Evolutionary conservation across 2,113 vertebrate genomes (phyloP).

Genomic region (Hypocryptadius cinnamomeus): DNA sequence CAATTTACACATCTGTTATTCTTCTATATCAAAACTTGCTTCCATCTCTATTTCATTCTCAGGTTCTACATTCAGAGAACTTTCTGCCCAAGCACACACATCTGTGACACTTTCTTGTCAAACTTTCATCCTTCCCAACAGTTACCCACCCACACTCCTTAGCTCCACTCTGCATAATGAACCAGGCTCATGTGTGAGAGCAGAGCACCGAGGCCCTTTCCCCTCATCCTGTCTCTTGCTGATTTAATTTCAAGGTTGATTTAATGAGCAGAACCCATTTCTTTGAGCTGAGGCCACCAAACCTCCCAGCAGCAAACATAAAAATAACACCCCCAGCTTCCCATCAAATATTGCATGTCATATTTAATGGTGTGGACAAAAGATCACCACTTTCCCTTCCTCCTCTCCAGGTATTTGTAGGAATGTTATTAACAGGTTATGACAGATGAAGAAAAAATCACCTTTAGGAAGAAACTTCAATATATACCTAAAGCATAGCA

Average conservation of each 20-base stretch:
- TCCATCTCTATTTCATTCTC: not conserved
- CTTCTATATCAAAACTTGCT: not conserved
- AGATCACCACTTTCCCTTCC: not conserved
- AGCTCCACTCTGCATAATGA: fast-evolving
- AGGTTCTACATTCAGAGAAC: not conserved
- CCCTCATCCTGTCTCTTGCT: not conserved
- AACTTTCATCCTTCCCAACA: not conserved
- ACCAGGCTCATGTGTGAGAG: too few species aligned
- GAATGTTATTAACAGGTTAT: not conserved
- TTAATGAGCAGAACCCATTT: not conserved
- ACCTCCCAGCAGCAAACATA: not conserved
- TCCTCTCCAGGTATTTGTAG: not conserved
- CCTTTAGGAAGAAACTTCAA: not conserved
- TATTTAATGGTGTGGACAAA: not conserved
- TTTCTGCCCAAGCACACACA: not conserved
- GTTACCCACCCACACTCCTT: not conserved
- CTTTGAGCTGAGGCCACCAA: not conserved
- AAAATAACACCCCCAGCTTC: not conserved
- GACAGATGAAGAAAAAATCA: not conserved
- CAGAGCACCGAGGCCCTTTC: fast-evolving
- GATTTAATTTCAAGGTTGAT: not conserved
- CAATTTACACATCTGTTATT: not conserved
- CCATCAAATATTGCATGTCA: not conserved
- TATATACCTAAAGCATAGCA: not conserved
- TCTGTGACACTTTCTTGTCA: not conserved